Evolutionary conservation across 2,888 invertebrate species (phyloP).

Genomic region (Drosophila quinaria): DNA sequence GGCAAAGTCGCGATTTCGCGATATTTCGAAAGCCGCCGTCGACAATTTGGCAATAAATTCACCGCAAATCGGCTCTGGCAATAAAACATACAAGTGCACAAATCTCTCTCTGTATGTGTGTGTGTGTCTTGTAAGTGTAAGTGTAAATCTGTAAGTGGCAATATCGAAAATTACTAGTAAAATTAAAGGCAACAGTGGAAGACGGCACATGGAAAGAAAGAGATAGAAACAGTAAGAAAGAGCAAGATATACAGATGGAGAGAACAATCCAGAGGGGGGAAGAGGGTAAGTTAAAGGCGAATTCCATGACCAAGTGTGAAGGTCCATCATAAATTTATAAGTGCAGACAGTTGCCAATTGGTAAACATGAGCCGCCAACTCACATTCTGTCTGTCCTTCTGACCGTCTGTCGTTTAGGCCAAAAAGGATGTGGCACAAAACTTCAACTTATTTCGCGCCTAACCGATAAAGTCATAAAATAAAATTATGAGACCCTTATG

Average conservation of each 20-base stretch:
- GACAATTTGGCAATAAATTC: conserved; percentile 79
- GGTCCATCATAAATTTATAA: conserved; percentile 74
- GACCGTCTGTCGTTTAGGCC: background rate
- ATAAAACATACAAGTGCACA: conserved; percentile 73
- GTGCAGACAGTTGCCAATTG: conserved; percentile 72
- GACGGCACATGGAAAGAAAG: background rate
- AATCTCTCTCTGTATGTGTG: conserved; percentile 22
- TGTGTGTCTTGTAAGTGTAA: conserved; percentile 7
- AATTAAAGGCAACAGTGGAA: conserved; percentile 44
- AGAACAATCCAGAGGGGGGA: background rate
- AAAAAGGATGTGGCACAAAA: conserved; percentile 12
- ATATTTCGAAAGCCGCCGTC: conserved; percentile 74
- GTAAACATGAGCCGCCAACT: conserved; percentile 15
- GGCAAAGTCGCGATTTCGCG: conserved; percentile 53
- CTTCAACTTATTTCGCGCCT: conserved; percentile 13
- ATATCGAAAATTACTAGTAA: conserved; percentile 59
- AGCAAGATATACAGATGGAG: background rate
- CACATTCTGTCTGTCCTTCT: background rate
- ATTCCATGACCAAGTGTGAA: conserved; percentile 54
- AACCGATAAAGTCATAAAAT: conserved; percentile 37
- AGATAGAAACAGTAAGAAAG: background rate
- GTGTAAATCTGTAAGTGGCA: conserved; percentile 29
- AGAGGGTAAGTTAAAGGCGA: conserved; percentile 11
- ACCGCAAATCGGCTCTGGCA: conserved; percentile 71
- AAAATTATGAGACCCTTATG: conserved; percentile 42